Base-by-base conservation (phyloP, 2,113 vertebrate species). In the Calidris pugnax region DNA sequence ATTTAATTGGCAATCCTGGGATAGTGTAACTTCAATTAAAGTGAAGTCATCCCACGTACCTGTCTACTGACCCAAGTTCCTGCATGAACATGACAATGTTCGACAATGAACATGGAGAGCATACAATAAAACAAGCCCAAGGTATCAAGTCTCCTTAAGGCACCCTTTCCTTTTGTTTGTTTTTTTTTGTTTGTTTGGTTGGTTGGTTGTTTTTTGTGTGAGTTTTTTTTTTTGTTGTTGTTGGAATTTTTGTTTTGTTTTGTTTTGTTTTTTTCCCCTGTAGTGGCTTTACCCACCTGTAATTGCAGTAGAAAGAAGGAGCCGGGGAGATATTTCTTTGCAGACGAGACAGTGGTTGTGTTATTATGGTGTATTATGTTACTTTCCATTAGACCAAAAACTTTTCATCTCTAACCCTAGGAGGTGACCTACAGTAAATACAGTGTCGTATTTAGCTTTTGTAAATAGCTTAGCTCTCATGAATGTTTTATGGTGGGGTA, bases 371-470 rank as follows among this genome's bases (percentile, higher is more conserved):
- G 91, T 97, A 97, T 97, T 94, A 97, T 95, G 96, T 97, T 98
- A 97, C 98, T 96, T 95, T 96, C 98, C 97, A 98, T 98, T 98
- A 98, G 97, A 98, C 94, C 96, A 95, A 97, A 97, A 97, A 97
- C 94, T 97, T 97, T 97, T 98, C 97, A 98, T 97, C 96, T 93
- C 96, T 98, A 98, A 98, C 98, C 98, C 97, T 95, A 85, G 95
- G 95, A 98, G 98, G 96, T 98, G 98, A 98, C 98, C 98, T 96
- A 97, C 95, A 97, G 98, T 98, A 98, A 98, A 98, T 98, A 98
- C 98, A 98, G 98, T 41, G 98, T 98, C 94, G 32, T 98, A 97
- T 98, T 98, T 98, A 98, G 98, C 98, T 98, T 97, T 98, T 97
- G 98, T 98, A 98, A 98, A 98, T 98, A 98, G 98, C 97, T 96